A percentile compares a stretch with the other conserved stretches of the same genome.
Evolutionary conservation across 2,888 invertebrate genomes (phyloP).

Genomic region (Xestia ashworthii): DNA sequence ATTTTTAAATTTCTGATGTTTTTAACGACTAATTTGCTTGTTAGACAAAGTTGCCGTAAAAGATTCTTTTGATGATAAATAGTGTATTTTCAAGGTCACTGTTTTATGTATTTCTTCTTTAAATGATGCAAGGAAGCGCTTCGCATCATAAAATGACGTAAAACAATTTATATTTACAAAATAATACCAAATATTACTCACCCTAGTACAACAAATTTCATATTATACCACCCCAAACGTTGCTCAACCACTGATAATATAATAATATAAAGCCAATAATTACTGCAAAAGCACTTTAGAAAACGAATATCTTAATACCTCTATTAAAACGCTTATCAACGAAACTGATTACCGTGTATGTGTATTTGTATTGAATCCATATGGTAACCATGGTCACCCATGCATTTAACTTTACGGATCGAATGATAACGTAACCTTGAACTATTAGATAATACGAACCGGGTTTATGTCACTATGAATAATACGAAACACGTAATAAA

Average conservation of each 20-base stretch:
- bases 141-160: background rate
- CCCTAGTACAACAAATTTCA: slow-evolving; percentile 2
- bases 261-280: slow-evolving; percentile 14
- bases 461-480: slow-evolving; percentile 12
- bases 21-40: background rate
- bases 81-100: background rate
- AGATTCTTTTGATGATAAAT: background rate
- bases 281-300: slow-evolving; percentile 13
- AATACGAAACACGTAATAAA: slow-evolving; percentile 8
- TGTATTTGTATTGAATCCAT: slow-evolving; percentile 56
- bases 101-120: background rate
- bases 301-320: slow-evolving; percentile 38
- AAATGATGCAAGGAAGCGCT: background rate
- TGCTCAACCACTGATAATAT: background rate
- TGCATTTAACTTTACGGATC: slow-evolving; percentile 32
- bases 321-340: slow-evolving; percentile 23
- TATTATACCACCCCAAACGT: background rate
- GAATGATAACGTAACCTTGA: slow-evolving; percentile 57
- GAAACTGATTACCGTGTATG: slow-evolving; percentile 9
- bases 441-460: slow-evolving; percentile 43
- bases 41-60: background rate
- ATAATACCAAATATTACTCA: slow-evolving; percentile 10
- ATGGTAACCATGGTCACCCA: slow-evolving; percentile 56
- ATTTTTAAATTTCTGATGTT: background rate
- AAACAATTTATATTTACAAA: background rate